Evolutionary conservation across 2,888 invertebrate species (phyloP).

Genomic region (Hemistola chrysoprasaria): DNA sequence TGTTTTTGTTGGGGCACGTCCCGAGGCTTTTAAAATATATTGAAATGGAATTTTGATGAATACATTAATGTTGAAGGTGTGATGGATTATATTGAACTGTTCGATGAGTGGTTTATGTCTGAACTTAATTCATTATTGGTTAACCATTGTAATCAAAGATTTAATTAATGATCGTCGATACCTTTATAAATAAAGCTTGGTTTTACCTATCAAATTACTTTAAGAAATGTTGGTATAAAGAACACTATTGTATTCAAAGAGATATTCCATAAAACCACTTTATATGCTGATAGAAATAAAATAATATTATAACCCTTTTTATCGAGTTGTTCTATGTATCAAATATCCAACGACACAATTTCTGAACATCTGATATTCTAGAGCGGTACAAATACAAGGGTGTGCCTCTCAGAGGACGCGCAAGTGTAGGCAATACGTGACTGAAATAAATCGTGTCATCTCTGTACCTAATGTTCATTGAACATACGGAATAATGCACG

Average conservation of each 20-base stretch:
- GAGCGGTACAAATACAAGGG: conserved; percentile 9
- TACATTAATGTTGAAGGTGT: conserved; percentile 2
- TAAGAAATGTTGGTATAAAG: too few species aligned
- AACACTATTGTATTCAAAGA: too few species aligned
- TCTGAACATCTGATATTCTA: conserved; percentile 15
- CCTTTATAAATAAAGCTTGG: too few species aligned
- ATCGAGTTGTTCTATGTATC: neutral
- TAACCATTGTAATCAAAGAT: too few species aligned
- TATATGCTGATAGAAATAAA: neutral
- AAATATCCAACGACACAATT: conserved; percentile 6
- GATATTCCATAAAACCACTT: too few species aligned
- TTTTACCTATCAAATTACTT: too few species aligned
- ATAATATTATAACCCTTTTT: neutral
- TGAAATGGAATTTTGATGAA: conserved; percentile 1
- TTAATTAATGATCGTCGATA: too few species aligned
- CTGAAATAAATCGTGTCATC: conserved; percentile 8
- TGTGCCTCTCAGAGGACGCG: conserved; percentile 6
- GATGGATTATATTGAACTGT: neutral
- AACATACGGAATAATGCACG: conserved; percentile 11
- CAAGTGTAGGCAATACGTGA: conserved; percentile 15
- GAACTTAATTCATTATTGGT: neutral
- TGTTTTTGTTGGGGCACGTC: conserved; percentile 15
- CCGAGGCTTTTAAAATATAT: conserved; percentile 3
- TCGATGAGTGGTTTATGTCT: neutral
- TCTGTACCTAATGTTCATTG: conserved; percentile 8